Evolutionary conservation across 2,888 invertebrate species (phyloP).

Genomic region (Hartigia nigra): DNA sequence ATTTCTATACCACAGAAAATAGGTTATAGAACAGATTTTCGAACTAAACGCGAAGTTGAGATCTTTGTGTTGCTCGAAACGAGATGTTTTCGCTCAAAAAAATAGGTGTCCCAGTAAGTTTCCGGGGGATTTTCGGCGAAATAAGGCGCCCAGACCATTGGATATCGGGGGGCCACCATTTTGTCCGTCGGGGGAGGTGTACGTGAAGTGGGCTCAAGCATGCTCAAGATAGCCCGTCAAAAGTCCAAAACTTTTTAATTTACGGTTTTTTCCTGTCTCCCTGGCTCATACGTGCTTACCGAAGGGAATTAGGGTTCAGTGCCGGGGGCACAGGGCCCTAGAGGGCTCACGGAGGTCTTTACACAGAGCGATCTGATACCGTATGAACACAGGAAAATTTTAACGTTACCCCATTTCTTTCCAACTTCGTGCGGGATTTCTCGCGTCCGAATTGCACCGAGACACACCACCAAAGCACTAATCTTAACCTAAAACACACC

Average conservation of each 20-base stretch:
- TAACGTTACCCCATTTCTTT: slow-evolving; percentile 65
- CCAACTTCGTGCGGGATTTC: slow-evolving; percentile 59
- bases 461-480: slow-evolving; percentile 53
- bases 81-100: slow-evolving; percentile 24
- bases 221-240: slow-evolving; percentile 61
- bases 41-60: slow-evolving; percentile 11
- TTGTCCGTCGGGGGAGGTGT: slow-evolving; percentile 67
- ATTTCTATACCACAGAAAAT: slow-evolving; percentile 45
- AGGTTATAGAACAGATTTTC: slow-evolving; percentile 52
- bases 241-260: slow-evolving; percentile 42
- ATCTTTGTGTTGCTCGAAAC: slow-evolving; percentile 28
- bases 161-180: slow-evolving; percentile 66
- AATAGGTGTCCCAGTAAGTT: slow-evolving; percentile 27
- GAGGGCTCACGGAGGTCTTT: slow-evolving; percentile 37
- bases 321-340: slow-evolving; percentile 14
- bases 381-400: slow-evolving; percentile 58
- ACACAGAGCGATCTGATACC: slow-evolving; percentile 51
- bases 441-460: slow-evolving; percentile 52
- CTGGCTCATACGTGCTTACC: slow-evolving; percentile 25
- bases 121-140: slow-evolving; percentile 45
- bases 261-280: slow-evolving; percentile 12
- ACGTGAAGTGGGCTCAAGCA: slow-evolving; percentile 63
- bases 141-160: slow-evolving; percentile 56
- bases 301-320: slow-evolving; percentile 23
- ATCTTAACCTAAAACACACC: slow-evolving; percentile 51